phyloP scores from a whole-genome alignment of 2,797 vertebrate species.

The Melanogrammus aeglefinus region DNA sequence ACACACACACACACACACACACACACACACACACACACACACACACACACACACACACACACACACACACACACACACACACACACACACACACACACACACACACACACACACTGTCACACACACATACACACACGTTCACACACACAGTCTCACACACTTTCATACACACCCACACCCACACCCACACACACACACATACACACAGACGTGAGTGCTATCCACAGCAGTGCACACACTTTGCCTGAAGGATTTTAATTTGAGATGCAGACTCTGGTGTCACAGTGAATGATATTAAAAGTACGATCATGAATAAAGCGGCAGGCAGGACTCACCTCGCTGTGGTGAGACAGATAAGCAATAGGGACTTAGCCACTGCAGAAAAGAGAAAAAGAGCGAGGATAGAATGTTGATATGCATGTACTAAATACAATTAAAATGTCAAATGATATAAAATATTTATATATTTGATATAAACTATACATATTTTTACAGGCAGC shows the following conservation, averaged over 20 bases:
- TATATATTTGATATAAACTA: too few species aligned
- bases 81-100: constrained; percentile 17
- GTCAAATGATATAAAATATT: too few species aligned
- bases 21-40: too few species aligned
- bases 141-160: too few species aligned
- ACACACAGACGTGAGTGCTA: constrained; percentile 17
- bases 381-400: constrained; percentile 36
- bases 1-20: too few species aligned
- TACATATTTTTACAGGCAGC: too few species aligned
- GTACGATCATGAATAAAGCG: constrained; percentile 79
- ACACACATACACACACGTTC: too few species aligned
- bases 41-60: too few species aligned
- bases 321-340: constrained; percentile 72
- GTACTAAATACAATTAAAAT: background rate
- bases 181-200: constrained; percentile 10
- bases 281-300: constrained; percentile 80
- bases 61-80: background rate
- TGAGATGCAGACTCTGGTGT: constrained; percentile 74
- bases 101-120: constrained; percentile 12
- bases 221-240: constrained; percentile 44
- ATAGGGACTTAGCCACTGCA: constrained; percentile 51
- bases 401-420: constrained; percentile 15
- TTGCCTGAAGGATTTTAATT: constrained; percentile 75
- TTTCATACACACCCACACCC: background rate
- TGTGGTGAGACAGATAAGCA: constrained; percentile 68